These are phyloP conservation scores for Phortica okadai DNA, from an alignment of 2,888 invertebrate species.

Conservation along the genomic window DNA sequence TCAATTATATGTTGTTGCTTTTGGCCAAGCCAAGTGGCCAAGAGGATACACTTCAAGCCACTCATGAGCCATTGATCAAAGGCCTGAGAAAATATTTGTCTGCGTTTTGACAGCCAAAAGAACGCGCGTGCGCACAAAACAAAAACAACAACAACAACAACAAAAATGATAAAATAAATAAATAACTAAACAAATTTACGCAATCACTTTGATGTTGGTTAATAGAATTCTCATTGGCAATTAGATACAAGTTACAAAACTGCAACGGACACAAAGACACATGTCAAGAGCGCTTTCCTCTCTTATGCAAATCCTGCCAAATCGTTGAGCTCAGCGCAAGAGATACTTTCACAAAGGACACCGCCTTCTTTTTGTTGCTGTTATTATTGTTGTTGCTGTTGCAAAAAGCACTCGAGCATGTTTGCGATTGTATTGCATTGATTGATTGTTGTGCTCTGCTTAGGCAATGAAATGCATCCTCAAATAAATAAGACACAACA, in stretches of 20 bases:
- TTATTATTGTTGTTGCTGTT: too few species aligned
- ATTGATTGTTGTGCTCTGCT: neutral
- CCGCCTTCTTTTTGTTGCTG: neutral
- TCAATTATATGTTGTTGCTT: slow-evolving; percentile 31
- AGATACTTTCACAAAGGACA: neutral
- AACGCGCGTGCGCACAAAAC: neutral
- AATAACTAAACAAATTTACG: slow-evolving; percentile 60
- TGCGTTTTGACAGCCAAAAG: slow-evolving; percentile 58
- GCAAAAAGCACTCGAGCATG: neutral
- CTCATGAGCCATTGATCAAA: neutral
- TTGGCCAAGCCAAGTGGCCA: slow-evolving; percentile 38
- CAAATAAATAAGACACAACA: neutral
- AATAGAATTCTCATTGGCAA: slow-evolving; percentile 1
- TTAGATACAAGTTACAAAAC: neutral
- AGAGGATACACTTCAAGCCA: slow-evolving; percentile 2
- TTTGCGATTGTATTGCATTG: too few species aligned
- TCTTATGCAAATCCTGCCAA: neutral
- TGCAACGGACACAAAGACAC: too few species aligned
- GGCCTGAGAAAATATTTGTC: slow-evolving; percentile 65
- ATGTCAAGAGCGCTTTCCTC: neutral
- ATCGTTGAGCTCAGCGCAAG: too few species aligned
- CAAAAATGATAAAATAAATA: neutral
- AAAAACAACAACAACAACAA: neutral
- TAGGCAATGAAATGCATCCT: neutral
- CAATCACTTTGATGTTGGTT: slow-evolving; percentile 58